These are phyloP conservation scores for Notocelia uddmanniana DNA, from an alignment of 2,888 invertebrate species.

Conservation along the genomic window DNA sequence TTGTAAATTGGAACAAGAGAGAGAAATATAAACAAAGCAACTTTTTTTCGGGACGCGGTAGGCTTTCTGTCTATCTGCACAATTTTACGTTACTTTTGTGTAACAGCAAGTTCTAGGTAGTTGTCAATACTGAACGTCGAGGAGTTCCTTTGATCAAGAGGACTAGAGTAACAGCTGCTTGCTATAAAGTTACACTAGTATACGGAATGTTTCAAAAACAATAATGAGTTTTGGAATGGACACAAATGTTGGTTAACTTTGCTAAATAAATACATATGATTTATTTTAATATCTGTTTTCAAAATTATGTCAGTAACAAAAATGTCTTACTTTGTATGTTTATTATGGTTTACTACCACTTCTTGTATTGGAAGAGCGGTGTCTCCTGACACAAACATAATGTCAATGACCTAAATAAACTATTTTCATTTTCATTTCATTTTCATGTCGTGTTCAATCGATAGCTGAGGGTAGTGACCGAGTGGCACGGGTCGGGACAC, in stretches of 20 bases:
- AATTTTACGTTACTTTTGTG: background rate
- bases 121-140: background rate
- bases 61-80: background rate
- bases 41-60: background rate
- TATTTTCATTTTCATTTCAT: too few species aligned
- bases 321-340: too few species aligned
- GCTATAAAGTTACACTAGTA: background rate
- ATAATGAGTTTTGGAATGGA: background rate
- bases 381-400: too few species aligned
- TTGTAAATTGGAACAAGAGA: too few species aligned
- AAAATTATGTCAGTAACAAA: too few species aligned
- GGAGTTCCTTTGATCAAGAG: background rate
- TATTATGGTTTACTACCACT: too few species aligned
- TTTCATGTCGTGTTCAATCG: constrained; percentile 66
- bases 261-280: too few species aligned
- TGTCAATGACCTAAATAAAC: too few species aligned
- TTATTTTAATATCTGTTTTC: too few species aligned
- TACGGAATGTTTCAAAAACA: background rate
- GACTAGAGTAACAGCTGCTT: background rate
- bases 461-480: constrained; percentile 62
- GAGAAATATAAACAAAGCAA: too few species aligned
- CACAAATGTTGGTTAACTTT: too few species aligned
- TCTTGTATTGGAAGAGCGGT: too few species aligned
- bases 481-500: constrained; percentile 46
- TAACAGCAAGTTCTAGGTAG: background rate